Percentiles rank a stretch among this genome's conserved stretches.
Evolutionary conservation across 92 coral and sea anemone genomes (phyloP).

Genomic region (Virgularia gustaviana): DNA sequence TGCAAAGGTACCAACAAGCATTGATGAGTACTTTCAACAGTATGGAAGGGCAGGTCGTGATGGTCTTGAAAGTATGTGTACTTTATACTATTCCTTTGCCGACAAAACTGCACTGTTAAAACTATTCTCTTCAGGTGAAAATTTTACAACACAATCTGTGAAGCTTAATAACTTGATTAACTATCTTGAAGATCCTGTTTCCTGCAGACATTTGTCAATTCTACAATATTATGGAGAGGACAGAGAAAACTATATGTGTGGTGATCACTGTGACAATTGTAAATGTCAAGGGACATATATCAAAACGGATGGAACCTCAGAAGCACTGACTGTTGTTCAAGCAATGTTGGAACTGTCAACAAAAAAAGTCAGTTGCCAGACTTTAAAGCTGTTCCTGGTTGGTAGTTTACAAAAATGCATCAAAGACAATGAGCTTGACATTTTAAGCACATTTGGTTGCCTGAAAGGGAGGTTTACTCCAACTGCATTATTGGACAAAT

Average conservation of each 20-base stretch:
- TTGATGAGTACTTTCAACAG: slow-evolving; percentile 1
- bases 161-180: not conserved
- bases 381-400: slow-evolving; percentile 26
- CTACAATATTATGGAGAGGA: slow-evolving; percentile 8
- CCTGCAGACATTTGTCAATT: not conserved
- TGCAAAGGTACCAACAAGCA: slow-evolving; percentile 13
- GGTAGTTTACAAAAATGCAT: slow-evolving; percentile 39
- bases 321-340: slow-evolving; percentile 48
- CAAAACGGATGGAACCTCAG: slow-evolving; percentile 46
- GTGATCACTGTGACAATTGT: slow-evolving; percentile 41
- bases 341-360: slow-evolving; percentile 38
- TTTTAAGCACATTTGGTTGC: slow-evolving; percentile 35
- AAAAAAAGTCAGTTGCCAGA: slow-evolving; percentile 17
- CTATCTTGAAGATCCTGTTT: slow-evolving; percentile 9
- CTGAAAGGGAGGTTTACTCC: slow-evolving; percentile 36
- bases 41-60: slow-evolving; percentile 28
- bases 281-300: slow-evolving; percentile 15
- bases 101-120: slow-evolving; percentile 13
- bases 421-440: slow-evolving; percentile 4
- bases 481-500: slow-evolving; percentile 19
- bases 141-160: not conserved
- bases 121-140: not conserved
- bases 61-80: not conserved
- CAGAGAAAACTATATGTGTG: not conserved
- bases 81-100: not conserved